Evolutionary conservation across 2,888 invertebrate genomes (phyloP), one percentile per base, ranked within the genome.

Genomic region (Troglohyphantes excavatus): DNA sequence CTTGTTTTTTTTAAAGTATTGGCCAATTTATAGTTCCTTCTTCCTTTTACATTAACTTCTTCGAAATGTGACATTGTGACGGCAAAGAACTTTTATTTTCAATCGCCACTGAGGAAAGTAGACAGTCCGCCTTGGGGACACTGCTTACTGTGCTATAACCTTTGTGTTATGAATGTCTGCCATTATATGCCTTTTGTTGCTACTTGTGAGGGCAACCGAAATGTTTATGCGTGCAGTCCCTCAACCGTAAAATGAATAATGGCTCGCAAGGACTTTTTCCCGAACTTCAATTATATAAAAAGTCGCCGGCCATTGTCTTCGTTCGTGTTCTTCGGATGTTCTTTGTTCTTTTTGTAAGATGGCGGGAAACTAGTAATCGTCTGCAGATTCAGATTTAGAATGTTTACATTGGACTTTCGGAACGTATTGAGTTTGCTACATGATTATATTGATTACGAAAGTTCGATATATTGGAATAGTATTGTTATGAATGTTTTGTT

Each of bases 211-310:
- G 53, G 53, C 73, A 73, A 27, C 72, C 63, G 21, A 59, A 73
- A 73, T 86, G 78, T 86, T 86, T 78, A 68, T 76, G 43, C 86
- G 78, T 86, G 86, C 78, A 29, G 11, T n/a, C 43, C 53, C 27
- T 86, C 70, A 70, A 29, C 78, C 78, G 86, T 86, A 39, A 86
- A 85, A 86, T 73, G 73, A 83, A 73, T 3, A 39, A 39, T 39
- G 13, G 2, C 33, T 59, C 17, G 59, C 81, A 70, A 81, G 72
- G 83, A 72, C 73, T 83, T 72, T 67, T 83, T 61, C 63, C 39
- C 63, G 65, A 39, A 63, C 39, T 27, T 72, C 72, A 72, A 83
- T 83, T 83, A n/a, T n/a, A n/a, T n/a, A 83, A 19, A 39, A 72
- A 67, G 46, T 17, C 11, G 59, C 39, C 39, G 63, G 73, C 73